Conservation (phyloP, 2,797 vertebrate genomes). For the Synaphobranchus kaupii region DNA sequence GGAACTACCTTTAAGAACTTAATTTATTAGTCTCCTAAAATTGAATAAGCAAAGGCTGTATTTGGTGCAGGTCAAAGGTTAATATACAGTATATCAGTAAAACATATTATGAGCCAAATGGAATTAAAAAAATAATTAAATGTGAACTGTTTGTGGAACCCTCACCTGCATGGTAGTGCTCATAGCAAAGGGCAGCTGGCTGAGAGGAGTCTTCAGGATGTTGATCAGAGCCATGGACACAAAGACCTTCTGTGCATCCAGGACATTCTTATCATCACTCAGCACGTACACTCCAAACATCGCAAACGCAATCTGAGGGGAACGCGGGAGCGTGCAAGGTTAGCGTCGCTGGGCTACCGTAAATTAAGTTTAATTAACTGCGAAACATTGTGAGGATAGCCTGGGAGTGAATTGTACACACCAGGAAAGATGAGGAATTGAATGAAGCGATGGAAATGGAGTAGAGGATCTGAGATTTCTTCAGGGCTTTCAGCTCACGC, state of each 20-base stretch:
- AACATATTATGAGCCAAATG: not conserved
- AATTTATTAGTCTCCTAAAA: not conserved
- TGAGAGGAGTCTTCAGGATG: conserved; percentile 91
- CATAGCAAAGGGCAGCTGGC: conserved; percentile 91
- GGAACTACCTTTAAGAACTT: not conserved
- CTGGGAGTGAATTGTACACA: conserved; percentile 54
- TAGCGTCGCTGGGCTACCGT: not conserved
- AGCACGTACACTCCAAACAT: conserved; percentile 91
- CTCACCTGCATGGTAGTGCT: conserved; percentile 87
- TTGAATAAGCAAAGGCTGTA: not conserved
- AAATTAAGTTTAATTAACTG: not conserved
- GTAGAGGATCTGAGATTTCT: conserved; percentile 87
- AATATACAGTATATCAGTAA: not conserved
- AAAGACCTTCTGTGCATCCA: conserved; percentile 95
- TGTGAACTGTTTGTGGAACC: not conserved
- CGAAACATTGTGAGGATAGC: not conserved
- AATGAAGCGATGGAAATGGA: conserved; percentile 91
- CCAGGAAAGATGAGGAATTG: conserved; percentile 92
- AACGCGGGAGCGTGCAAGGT: not conserved
- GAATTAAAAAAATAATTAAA: not conserved
- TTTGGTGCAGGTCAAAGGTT: not conserved
- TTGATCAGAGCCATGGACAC: conserved; percentile 91
- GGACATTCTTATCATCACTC: conserved; percentile 77
- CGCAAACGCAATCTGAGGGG: conserved; percentile 82
- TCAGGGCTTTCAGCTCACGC: conserved; percentile 85